Conservation (phyloP, 2,113 vertebrate genomes). For the Oxyruncus cristatus region DNA sequence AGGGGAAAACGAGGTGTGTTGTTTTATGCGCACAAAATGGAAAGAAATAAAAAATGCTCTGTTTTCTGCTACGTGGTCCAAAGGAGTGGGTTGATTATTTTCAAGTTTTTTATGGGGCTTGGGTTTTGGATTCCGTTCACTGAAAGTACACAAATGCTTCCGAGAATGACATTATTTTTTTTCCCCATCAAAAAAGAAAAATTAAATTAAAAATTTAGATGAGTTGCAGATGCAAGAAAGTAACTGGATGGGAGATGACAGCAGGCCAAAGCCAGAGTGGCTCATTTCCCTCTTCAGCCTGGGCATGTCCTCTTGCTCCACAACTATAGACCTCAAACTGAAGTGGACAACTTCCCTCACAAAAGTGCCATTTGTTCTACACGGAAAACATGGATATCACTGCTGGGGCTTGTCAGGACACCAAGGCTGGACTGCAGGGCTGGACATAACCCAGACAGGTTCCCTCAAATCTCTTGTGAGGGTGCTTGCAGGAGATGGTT, state of each 20-base stretch:
- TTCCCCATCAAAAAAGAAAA: background rate
- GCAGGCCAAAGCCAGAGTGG: background rate
- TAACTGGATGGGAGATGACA: background rate
- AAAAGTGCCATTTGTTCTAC: background rate
- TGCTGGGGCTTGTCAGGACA: background rate
- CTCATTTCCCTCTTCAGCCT: background rate
- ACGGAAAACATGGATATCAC: background rate
- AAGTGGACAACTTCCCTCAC: background rate
- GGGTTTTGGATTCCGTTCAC: background rate
- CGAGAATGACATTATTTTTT: background rate
- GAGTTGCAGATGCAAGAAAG: conserved; percentile 19
- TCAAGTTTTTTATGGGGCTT: conserved; percentile 19
- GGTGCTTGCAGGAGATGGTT: background rate
- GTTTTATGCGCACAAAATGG: background rate
- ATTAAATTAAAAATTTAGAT: conserved; percentile 3
- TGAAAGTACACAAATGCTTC: background rate
- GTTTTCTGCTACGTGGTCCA: conserved; percentile 23
- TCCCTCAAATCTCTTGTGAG: background rate
- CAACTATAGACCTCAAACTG: background rate
- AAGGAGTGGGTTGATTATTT: conserved; percentile 22
- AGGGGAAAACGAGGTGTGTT: background rate
- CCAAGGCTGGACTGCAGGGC: background rate
- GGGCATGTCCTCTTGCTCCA: background rate
- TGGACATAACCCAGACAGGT: background rate
- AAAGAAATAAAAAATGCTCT: conserved; percentile 16